Base-by-base conservation (phyloP, 2,888 invertebrate genomes). In the Tinea semifulvella region DNA sequence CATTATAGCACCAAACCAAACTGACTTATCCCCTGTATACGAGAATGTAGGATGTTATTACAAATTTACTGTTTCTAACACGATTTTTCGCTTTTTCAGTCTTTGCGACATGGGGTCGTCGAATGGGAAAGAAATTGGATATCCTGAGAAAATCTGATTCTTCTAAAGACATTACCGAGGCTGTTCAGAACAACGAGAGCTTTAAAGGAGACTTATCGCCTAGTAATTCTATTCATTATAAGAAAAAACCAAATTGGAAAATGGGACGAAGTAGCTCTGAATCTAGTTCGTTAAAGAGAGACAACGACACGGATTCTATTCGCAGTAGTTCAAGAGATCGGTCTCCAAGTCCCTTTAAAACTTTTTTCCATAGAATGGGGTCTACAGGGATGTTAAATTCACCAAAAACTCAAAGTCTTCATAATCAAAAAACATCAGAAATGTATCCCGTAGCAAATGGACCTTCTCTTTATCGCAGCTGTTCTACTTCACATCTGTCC, bases 111-210 rank as follows among this genome's bases (percentile, higher is more conserved):
- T 91, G 91, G 91, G 89, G 91, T 57, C 86, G 89, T 49, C 84
- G 88, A 51, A 89, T 91, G 89, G 89, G 90, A 51, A 88, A 88
- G 55, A 90, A 90, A 66, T 75, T 91, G 57, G 91, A 91, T 58
- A 84, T 89, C 60, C 79, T 91, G 48, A 87, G 89, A 53, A 85
- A 88, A 53, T 71, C 84, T 44, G 88, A 89, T 45, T 69, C 84
- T 56, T 13, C 13, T 14, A 22, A 40, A 40, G 20, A 22, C 10
- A 22, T 40, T 40, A 17, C 13, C 4, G 40, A 40, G 4, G 11
- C 7, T 7, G 6, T 40, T 8, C 14, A 20, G 22, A 16, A 14
- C 16, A 40, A 40, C 22, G 40, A 40, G 11, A 20, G 17, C 11
- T 40, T 20, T 35, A 85, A 87, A 66, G 85, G 88, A 61, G 68